Evolutionary conservation across 2,888 invertebrate genomes (phyloP), one percentile per base, ranked within the genome.

Genomic region (Drosophila lacicola): DNA sequence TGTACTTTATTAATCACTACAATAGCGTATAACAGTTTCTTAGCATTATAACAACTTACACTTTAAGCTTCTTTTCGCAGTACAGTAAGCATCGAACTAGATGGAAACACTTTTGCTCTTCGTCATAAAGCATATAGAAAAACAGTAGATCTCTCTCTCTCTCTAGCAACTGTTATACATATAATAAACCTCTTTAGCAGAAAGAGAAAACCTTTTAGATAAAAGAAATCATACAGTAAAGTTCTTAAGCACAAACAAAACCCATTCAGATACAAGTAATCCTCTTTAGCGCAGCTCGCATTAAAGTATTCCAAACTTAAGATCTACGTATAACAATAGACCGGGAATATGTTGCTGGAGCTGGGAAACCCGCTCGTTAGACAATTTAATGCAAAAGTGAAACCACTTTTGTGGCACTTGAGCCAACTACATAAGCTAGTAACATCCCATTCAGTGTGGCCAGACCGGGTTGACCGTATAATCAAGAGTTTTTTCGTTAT

Each of bases 321-420:
- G 62, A 10, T 46, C 9, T 25, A 29, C n/a, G 13, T 4, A 29
- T 17, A 47, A 41, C 33, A 57, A 42, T 42, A n/a, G 47, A 2
- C 17, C 49, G 29, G 19, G 13, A n/a, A 42, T 29, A 17, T 41
- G 56, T 10, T 11, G 13, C 47, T 17, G 17, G 10, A 13, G 29
- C 19, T 46, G n/a, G 13, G 25, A 29, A 37, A 29, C 50, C 50
- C 50, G 33, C 10, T 29, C 25, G 34, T 36, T 53, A 63, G 34
- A 41, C 4, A 63, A n/a, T 50, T 58, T 19, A 29, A 37, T 33
- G 34, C 34, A 51, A 73, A 74, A 74, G 73, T 70, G 73, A 74
- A 74, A 74, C 42, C 73, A 74, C 74, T 73, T 58, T 19, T 17
- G 46, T 41, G 44, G 19, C 68, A 67, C 55, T 53, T n/a, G 41